These are phyloP conservation scores for Ploceus nigricollis DNA, from an alignment of 2,113 vertebrate genomes.

Conservation along the genomic window DNA sequence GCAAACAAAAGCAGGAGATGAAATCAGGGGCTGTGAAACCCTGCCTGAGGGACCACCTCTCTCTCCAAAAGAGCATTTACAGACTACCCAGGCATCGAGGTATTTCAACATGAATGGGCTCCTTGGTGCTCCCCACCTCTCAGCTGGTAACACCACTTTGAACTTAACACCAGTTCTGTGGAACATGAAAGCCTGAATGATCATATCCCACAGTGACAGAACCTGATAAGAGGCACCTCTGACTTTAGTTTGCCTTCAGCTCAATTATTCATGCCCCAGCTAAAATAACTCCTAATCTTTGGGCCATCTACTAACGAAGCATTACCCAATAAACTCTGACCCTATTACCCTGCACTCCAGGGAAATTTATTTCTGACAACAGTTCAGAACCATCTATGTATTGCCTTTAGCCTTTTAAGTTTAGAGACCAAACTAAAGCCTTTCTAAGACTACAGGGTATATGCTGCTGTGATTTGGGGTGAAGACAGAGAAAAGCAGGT, in stretches of 20 bases:
- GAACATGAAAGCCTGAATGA: not conserved
- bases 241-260: not conserved
- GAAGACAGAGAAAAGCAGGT: not conserved
- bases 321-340: slow-evolving; percentile 38
- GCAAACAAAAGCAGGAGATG: not conserved
- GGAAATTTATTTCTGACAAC: slow-evolving; percentile 19
- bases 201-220: not conserved
- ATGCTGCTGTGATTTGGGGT: not conserved
- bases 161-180: not conserved
- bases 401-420: not conserved
- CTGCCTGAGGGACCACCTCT: not conserved
- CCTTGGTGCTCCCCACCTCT: not conserved
- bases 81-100: not conserved
- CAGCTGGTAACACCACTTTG: not conserved
- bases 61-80: not conserved
- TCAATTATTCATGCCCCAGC: not conserved
- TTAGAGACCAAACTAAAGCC: not conserved
- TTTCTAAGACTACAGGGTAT: not conserved
- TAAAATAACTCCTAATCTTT: slow-evolving; percentile 25
- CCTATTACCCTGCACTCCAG: not conserved
- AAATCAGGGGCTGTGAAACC: not conserved
- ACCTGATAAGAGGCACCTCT: not conserved
- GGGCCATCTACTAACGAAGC: not conserved
- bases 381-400: not conserved
- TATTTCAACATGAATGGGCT: not conserved